Base-by-base conservation (phyloP, 2,113 vertebrate species). In the Sapajus apella region DNA sequence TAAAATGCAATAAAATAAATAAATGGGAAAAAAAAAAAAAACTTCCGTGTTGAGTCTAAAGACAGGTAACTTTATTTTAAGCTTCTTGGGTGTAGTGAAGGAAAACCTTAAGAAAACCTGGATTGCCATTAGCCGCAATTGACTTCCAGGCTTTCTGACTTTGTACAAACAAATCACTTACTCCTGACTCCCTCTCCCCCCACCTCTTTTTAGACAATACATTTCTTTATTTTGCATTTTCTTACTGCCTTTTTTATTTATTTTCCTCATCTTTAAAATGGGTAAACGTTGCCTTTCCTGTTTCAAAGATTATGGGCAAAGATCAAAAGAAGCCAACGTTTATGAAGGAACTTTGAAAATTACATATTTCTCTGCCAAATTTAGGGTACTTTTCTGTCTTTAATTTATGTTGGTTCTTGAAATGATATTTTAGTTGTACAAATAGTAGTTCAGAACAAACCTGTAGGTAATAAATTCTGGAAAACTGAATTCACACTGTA, bases 381-480 rank as follows among this genome's bases (percentile, higher is more conserved):
- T 37, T 81, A 91, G 66, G 72, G 3, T 70, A 32, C 66, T 93
- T 77, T 84, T 87, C 35, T 77, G 23, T 45, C 66, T 90, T 91
- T 93, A 14, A 18, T 81, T 58, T 72, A 20, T 55, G 37, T 79
- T 97, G 70, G 25, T 40, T 87, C 43, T 90, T 97, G 52, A 70
- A 93, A 68, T 73, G 16, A 7, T 86, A 75, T 56, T 80, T 96
- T 85, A 89, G 88, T 81, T 55, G n/a, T 47, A 64, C 12, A n/a
- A 35, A 8, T 83, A 77, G 45, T 64, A 82, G 70, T 50, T 52
- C 70, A 66, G 58, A 88, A 87, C n/a, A 90, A 82, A 79, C 25
- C 64, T 11, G 9, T 58, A 32, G 18, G 52, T 92, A 50, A 56
- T 80, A 88, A 87, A 37, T 64, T 76, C 13, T 90, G 40, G 70